Evolutionary conservation across 1,140 invertebrate species (phyloP).

Genomic region (Bombus consobrinus): DNA sequence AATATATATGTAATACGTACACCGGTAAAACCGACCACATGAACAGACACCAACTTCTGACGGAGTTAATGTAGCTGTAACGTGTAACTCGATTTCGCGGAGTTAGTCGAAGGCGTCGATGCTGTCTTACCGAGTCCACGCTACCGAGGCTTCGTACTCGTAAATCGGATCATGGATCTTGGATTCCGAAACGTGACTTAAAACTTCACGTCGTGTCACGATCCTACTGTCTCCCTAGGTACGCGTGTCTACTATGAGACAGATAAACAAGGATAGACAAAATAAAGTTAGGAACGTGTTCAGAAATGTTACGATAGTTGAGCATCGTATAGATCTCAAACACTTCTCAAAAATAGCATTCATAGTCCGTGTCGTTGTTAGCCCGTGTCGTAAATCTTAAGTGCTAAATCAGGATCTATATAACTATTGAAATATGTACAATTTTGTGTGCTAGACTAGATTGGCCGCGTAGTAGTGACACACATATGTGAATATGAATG

Average conservation of each 20-base stretch:
- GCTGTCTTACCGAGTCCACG: slow-evolving; percentile 46
- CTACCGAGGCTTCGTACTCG: not conserved
- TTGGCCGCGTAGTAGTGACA: no score
- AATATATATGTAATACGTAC: not conserved
- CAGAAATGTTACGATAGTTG: no score
- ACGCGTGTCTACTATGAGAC: not conserved
- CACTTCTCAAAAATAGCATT: no score
- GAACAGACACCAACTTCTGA: slow-evolving; percentile 63
- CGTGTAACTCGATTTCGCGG: slow-evolving; percentile 64
- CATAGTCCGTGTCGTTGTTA: no score
- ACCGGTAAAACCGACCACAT: slow-evolving; percentile 6
- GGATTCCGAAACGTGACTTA: slow-evolving; percentile 59
- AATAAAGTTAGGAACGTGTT: no score
- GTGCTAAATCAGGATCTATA: no score
- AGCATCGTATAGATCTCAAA: no score
- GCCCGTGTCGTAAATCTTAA: no score
- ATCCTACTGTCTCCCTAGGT: not conserved
- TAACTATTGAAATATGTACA: no score
- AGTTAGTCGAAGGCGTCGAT: slow-evolving; percentile 64
- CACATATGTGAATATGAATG: no score
- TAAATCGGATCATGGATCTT: slow-evolving; percentile 66
- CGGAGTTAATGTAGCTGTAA: slow-evolving; percentile 66
- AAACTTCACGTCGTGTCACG: slow-evolving; percentile 1
- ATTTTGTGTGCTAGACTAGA: no score
- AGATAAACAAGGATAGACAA: not conserved